Evolutionary conservation across 2,113 vertebrate genomes (phyloP).

Genomic region (Mobula hypostoma): DNA sequence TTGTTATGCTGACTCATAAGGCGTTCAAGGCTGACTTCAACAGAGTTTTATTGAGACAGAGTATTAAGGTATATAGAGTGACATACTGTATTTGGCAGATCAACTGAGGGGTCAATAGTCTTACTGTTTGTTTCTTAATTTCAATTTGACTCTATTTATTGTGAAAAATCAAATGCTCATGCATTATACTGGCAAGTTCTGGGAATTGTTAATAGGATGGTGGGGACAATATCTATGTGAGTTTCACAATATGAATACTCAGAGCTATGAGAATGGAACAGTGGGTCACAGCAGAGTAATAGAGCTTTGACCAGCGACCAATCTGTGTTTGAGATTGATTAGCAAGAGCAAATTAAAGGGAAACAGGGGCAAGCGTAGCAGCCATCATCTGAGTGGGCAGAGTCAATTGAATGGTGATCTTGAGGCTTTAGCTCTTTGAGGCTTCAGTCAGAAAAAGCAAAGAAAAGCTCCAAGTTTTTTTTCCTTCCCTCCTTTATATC

Average conservation of each 20-base stretch:
- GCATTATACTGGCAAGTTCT: not conserved
- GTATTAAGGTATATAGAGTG: not conserved
- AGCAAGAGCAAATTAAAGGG: no score
- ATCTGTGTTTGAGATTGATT: no score
- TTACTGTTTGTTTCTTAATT: not conserved
- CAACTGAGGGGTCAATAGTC: not conserved
- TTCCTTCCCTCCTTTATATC: no score
- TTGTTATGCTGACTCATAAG: not conserved
- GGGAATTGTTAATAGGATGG: no score
- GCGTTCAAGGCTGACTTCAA: not conserved
- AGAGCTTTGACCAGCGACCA: no score
- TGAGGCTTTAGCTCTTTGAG: no score
- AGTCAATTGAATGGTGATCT: no score
- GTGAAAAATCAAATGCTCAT: not conserved
- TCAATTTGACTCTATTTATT: not conserved
- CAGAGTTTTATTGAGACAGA: not conserved
- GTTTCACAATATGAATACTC: not conserved
- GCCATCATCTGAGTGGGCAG: no score
- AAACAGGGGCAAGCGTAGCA: no score
- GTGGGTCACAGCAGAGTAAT: no score
- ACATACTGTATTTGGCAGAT: not conserved
- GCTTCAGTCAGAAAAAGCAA: no score
- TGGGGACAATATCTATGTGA: not conserved
- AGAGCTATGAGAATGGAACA: not conserved
- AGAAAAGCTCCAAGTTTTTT: no score